Evolutionary conservation across 2,113 vertebrate genomes (phyloP).

Genomic region (Pterocles orientalis): DNA sequence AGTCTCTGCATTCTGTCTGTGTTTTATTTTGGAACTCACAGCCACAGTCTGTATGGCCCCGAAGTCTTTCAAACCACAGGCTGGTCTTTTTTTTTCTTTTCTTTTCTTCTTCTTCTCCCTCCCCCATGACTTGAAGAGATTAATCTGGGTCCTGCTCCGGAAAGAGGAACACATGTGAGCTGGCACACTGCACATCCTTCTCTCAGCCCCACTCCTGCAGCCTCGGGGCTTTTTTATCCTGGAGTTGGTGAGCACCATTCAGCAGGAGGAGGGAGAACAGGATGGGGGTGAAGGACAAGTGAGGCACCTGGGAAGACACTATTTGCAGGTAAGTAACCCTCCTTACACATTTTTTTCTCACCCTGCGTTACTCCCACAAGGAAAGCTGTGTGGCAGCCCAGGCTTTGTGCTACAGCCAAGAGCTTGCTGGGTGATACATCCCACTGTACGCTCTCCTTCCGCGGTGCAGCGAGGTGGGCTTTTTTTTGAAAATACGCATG

Average conservation of each 20-base stretch:
- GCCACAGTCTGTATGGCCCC: neutral
- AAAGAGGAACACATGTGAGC: neutral
- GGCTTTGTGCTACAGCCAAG: neutral
- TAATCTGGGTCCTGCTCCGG: neutral
- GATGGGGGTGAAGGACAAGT: neutral
- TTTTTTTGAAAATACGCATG: neutral
- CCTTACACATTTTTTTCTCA: neutral
- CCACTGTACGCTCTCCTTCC: fast-evolving
- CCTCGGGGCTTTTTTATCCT: neutral
- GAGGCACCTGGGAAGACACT: neutral
- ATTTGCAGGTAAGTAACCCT: neutral
- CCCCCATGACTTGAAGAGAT: fast-evolving
- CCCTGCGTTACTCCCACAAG: neutral
- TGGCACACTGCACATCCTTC: neutral
- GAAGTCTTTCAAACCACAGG: neutral
- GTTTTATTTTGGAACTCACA: neutral
- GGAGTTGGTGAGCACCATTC: neutral
- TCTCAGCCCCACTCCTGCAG: neutral
- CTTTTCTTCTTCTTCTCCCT: too few species aligned
- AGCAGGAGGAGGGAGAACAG: neutral
- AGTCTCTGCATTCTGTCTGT: neutral
- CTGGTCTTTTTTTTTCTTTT: too few species aligned
- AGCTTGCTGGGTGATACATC: neutral
- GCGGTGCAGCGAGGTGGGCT: fast-evolving
- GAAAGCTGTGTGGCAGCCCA: neutral